Conservation (phyloP, 2,113 vertebrate genomes). For the Daboia siamensis region DNA sequence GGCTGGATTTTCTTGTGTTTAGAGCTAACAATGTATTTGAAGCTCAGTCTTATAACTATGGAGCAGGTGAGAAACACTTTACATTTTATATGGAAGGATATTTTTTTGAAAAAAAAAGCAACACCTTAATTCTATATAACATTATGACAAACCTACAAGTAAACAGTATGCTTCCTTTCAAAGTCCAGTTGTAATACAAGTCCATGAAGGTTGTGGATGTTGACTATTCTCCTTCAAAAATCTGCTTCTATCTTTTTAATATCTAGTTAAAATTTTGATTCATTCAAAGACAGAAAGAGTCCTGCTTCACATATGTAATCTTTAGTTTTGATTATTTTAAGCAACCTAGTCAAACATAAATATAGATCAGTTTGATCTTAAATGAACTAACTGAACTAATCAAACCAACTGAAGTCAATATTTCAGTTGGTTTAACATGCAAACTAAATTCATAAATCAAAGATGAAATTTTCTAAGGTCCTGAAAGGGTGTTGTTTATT, state of each 20-base stretch:
- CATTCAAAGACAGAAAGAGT: neutral
- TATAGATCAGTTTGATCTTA: conserved; percentile 6
- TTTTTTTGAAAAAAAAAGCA: neutral
- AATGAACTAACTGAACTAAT: conserved; percentile 24
- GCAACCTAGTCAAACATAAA: neutral
- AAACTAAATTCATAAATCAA: conserved; percentile 11
- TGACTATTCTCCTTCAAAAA: neutral
- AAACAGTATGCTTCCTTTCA: neutral
- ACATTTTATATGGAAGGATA: neutral
- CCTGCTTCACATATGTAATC: neutral
- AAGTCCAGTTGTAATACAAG: too few relatives aligned
- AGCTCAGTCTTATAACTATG: neutral
- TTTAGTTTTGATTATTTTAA: conserved; percentile 19
- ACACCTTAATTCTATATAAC: neutral
- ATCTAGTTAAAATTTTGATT: neutral
- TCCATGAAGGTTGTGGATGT: neutral
- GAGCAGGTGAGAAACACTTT: neutral
- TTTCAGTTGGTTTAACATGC: conserved; percentile 12
- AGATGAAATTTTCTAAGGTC: neutral
- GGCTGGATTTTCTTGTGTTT: neutral
- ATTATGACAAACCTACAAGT: neutral
- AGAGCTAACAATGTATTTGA: neutral
- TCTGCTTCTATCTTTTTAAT: neutral
- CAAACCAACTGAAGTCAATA: conserved; percentile 14
- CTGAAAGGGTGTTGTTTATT: conserved; percentile 5